phyloP scores from a whole-genome alignment of 2,888 invertebrate species.

The Pollenia amentaria region DNA sequence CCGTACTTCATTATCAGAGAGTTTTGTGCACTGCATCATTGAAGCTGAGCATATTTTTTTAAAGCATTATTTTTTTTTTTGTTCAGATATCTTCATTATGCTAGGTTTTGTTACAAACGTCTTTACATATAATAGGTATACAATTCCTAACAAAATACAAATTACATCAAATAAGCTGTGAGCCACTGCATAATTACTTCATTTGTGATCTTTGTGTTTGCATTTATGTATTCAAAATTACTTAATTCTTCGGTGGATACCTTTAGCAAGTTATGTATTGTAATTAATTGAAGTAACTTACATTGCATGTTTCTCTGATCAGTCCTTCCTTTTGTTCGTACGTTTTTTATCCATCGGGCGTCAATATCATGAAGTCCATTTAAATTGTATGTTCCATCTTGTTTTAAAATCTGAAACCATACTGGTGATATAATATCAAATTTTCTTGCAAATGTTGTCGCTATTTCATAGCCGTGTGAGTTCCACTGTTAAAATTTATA shows the following conservation, averaged over 20 bases:
- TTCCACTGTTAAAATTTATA: constrained; percentile 91
- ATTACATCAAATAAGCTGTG: no score
- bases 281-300: constrained; percentile 24
- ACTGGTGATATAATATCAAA: constrained; percentile 97
- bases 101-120: no score
- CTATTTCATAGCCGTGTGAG: constrained; percentile 95
- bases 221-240: no score
- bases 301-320: constrained; percentile 73
- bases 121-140: no score
- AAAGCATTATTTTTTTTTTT: no score
- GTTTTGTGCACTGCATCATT: no score
- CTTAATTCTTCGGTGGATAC: neutral
- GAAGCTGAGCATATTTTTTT: no score
- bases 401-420: constrained; percentile 94
- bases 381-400: constrained; percentile 88
- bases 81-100: no score
- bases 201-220: no score
- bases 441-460: constrained; percentile 94
- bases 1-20: no score
- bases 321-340: constrained; percentile 85
- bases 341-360: constrained; percentile 91
- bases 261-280: neutral
- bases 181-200: no score
- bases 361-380: constrained; percentile 93
- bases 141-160: no score